Evolutionary conservation across 2,888 invertebrate genomes (phyloP).

Genomic region (Epinotia bilunana): DNA sequence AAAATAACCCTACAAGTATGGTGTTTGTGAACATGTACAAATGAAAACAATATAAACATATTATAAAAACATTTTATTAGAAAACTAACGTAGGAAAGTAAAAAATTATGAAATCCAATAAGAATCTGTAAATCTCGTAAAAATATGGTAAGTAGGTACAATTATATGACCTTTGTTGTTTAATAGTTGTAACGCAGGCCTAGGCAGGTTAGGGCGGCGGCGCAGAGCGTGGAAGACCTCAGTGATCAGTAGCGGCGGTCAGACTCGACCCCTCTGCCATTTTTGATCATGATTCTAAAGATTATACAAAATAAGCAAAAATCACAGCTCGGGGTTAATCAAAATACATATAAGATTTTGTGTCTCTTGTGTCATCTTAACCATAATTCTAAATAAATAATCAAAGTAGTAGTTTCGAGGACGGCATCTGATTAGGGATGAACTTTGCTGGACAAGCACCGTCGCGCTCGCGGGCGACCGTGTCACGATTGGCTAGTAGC

Average conservation of each 20-base stretch:
- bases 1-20: neutral
- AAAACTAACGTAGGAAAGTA: constrained; percentile 84
- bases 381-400: constrained; percentile 81
- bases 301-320: constrained; percentile 79
- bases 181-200: constrained; percentile 9
- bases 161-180: constrained; percentile 25
- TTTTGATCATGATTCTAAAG: constrained; percentile 52
- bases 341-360: constrained; percentile 79
- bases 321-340: constrained; percentile 84
- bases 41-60: constrained; percentile 49
- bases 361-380: constrained; percentile 76
- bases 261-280: constrained; percentile 14
- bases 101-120: constrained; percentile 82
- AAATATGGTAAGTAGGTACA: constrained; percentile 66
- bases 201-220: constrained; percentile 2
- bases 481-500: constrained; percentile 1
- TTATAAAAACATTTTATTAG: constrained; percentile 84
- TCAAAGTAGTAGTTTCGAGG: constrained; percentile 75
- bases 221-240: constrained; percentile 59
- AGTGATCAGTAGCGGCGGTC: constrained; percentile 51
- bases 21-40: neutral
- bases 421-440: constrained; percentile 70
- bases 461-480: constrained; percentile 13
- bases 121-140: constrained; percentile 80
- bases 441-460: constrained; percentile 64